phyloP scores from a whole-genome alignment of 2,888 invertebrate species.

The Bellardia bayeri region DNA sequence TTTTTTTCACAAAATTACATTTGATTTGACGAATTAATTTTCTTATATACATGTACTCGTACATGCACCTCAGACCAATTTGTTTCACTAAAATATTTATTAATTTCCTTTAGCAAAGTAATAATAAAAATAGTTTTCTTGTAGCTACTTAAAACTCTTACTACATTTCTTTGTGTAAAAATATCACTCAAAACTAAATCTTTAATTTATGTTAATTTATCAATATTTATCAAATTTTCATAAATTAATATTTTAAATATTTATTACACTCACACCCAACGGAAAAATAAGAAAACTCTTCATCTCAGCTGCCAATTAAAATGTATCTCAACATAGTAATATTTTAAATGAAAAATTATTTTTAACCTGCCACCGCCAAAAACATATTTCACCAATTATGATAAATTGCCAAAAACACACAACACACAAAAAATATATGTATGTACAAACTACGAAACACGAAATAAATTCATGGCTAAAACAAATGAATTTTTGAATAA shows the following conservation, averaged over 20 bases:
- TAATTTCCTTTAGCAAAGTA: no score
- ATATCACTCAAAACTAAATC: constrained; percentile 7
- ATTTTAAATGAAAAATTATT: constrained; percentile 58
- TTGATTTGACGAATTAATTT: no score
- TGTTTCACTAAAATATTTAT: no score
- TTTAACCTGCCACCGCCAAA: constrained; percentile 63
- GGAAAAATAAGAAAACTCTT: constrained; percentile 2
- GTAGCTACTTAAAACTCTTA: no score
- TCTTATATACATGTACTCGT: no score
- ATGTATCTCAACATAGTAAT: constrained; percentile 65
- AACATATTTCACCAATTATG: constrained; percentile 71
- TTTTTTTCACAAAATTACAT: no score
- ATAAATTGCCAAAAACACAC: constrained; percentile 65
- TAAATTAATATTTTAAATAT: constrained; percentile 44
- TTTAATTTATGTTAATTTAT: constrained; percentile 65
- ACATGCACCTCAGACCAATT: no score
- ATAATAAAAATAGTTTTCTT: no score
- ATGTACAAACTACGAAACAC: constrained; percentile 16
- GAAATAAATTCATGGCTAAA: constrained; percentile 55
- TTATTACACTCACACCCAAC: constrained; percentile 48
- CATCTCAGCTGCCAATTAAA: constrained; percentile 51
- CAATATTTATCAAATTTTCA: constrained; percentile 59
- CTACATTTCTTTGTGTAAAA: neutral
- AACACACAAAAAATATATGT: neutral
- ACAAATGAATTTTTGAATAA: constrained; percentile 68